Percentiles rank a stretch among this genome's conserved stretches.
These are phyloP conservation scores for Apis cerana DNA, from an alignment of 1,140 invertebrate genomes.

Conservation along the genomic window DNA sequence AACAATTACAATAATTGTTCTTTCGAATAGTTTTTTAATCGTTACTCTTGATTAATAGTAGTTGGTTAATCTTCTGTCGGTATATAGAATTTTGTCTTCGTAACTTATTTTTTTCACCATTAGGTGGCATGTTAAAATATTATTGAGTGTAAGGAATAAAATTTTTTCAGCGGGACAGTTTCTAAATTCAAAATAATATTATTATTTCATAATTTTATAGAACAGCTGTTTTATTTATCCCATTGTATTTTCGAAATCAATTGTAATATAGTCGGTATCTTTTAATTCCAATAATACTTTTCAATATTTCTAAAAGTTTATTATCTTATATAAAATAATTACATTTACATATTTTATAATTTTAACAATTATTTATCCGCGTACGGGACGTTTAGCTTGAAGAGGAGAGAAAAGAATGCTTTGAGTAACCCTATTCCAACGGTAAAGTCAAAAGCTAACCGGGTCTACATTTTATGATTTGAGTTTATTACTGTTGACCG, in stretches of 20 bases:
- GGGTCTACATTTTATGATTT: constrained; percentile 41
- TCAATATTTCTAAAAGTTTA: neutral
- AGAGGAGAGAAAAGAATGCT: neutral
- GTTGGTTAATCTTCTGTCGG: no score
- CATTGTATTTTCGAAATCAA: no score
- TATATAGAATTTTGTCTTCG: no score
- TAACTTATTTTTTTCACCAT: no score
- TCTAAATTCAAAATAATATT: neutral
- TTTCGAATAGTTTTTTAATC: no score
- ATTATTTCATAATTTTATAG: neutral
- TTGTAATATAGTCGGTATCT: neutral
- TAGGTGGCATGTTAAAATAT: neutral
- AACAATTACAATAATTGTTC: no score
- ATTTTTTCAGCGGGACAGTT: neutral
- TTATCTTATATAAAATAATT: no score
- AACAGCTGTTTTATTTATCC: no score
- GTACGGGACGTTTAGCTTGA: constrained; percentile 1
- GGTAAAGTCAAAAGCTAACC: constrained; percentile 60
- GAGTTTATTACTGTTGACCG: constrained; percentile 51
- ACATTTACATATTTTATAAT: neutral
- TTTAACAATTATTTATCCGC: neutral
- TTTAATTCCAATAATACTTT: neutral
- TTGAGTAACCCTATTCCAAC: neutral
- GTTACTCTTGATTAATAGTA: no score
- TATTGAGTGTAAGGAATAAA: neutral